phyloP scores from a whole-genome alignment of 2,797 vertebrate genomes.

The Amblyraja radiata region DNA sequence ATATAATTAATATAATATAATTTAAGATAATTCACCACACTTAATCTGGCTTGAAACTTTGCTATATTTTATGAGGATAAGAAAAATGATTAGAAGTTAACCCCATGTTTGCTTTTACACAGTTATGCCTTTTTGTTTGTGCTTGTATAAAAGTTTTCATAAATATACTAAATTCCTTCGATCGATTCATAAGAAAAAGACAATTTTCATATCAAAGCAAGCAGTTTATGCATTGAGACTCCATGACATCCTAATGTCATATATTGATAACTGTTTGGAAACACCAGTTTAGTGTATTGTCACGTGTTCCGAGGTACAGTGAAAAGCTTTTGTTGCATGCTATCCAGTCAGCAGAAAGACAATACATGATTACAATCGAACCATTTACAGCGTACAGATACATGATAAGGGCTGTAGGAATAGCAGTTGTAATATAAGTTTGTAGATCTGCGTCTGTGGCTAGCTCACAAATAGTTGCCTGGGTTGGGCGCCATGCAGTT shows the following conservation, averaged over 20 bases:
- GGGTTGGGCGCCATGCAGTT: too few species aligned
- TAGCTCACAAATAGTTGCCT: too few species aligned
- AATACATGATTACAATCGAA: too few species aligned
- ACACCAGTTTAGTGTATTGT: too few species aligned
- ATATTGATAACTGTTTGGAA: background rate
- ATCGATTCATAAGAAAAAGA: background rate
- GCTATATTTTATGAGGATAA: background rate
- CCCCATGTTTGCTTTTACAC: background rate
- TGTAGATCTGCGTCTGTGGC: too few species aligned
- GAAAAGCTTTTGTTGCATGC: too few species aligned
- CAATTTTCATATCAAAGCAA: background rate
- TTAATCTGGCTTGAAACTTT: background rate
- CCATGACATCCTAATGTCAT: background rate
- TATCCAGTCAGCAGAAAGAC: too few species aligned
- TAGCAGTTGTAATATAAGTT: too few species aligned
- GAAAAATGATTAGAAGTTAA: background rate
- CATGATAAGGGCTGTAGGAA: too few species aligned
- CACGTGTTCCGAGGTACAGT: too few species aligned
- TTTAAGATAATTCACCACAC: background rate
- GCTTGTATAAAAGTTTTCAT: background rate
- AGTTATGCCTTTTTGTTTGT: background rate
- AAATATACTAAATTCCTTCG: background rate
- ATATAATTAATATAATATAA: too few species aligned
- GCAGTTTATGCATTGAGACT: background rate
- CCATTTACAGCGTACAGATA: too few species aligned